Evolutionary conservation across 2,888 invertebrate species (phyloP).

Genomic region (Phyllotreta striolata): DNA sequence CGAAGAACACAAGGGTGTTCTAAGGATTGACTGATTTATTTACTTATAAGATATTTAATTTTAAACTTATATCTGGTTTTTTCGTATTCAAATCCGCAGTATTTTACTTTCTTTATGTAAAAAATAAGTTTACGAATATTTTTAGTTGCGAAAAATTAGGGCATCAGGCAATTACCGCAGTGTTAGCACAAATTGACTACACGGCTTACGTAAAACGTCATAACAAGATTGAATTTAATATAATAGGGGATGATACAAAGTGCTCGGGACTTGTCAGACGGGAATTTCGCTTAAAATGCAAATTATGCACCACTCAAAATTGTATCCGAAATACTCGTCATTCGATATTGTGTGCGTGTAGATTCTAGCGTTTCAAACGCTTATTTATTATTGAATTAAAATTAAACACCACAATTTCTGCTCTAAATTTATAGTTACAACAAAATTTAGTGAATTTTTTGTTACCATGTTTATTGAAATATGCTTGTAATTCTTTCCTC

Average conservation of each 20-base stretch:
- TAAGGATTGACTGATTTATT: constrained; percentile 24
- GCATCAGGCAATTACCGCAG: constrained; percentile 10
- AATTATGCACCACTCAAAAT: constrained; percentile 36
- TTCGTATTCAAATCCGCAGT: neutral
- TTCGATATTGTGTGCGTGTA: constrained; percentile 27
- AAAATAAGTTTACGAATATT: too few relatives aligned
- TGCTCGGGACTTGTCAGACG: constrained; percentile 28
- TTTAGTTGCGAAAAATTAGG: too few relatives aligned
- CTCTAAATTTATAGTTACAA: too few relatives aligned
- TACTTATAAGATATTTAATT: constrained; percentile 10
- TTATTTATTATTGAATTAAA: neutral
- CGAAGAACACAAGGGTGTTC: constrained; percentile 14
- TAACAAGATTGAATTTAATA: constrained; percentile 39
- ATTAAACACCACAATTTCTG: too few relatives aligned
- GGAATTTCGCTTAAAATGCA: constrained; percentile 37
- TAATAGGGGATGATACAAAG: constrained; percentile 32
- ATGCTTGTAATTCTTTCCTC: too few relatives aligned
- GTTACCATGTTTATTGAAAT: too few relatives aligned
- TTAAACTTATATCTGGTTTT: neutral
- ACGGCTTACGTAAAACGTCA: constrained; percentile 32
- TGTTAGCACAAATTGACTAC: constrained; percentile 31
- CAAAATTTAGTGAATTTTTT: too few relatives aligned
- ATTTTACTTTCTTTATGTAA: too few relatives aligned
- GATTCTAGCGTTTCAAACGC: constrained; percentile 3
- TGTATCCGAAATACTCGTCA: constrained; percentile 33